Percentiles rank a stretch among this genome's conserved stretches.
phyloP scores from a whole-genome alignment of 2,797 vertebrate genomes.

The Mareca penelope region DNA sequence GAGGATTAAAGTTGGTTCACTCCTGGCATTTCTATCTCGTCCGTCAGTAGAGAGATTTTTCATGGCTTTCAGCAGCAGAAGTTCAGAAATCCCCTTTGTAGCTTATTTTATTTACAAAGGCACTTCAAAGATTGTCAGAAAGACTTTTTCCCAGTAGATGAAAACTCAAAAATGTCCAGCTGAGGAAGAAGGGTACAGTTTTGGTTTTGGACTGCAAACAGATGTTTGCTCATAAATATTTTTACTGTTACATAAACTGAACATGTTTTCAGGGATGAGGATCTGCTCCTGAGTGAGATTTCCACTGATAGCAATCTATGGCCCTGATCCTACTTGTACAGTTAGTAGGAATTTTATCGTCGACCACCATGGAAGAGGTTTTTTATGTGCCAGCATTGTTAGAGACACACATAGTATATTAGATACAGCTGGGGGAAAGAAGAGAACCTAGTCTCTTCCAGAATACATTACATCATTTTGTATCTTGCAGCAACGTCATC shows the following conservation, averaged over 20 bases:
- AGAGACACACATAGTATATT: not conserved
- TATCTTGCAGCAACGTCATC: not conserved
- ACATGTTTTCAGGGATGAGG: not conserved
- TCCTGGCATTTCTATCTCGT: not conserved
- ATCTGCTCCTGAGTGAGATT: not conserved
- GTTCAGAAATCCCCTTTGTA: not conserved
- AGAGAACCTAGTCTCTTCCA: constrained; percentile 8
- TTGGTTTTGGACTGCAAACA: not conserved
- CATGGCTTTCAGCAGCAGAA: not conserved
- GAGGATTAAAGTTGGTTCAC: not conserved
- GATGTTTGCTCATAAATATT: not conserved
- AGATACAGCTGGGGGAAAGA: not conserved
- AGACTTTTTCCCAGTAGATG: not conserved
- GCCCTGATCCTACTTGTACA: not conserved
- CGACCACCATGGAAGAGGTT: not conserved
- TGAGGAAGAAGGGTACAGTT: constrained; percentile 20
- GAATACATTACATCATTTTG: not conserved
- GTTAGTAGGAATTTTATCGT: not conserved
- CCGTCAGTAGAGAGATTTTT: not conserved
- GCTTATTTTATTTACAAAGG: constrained; percentile 7
- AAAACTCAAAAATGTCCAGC: not conserved
- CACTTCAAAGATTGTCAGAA: not conserved
- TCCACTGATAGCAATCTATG: not conserved
- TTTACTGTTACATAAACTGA: not conserved
- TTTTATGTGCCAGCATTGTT: not conserved